Percentiles rank a stretch among this genome's conserved stretches.
These are phyloP conservation scores for Platichthys flesus DNA, from an alignment of 2,113 vertebrate species.

Conservation along the genomic window DNA sequence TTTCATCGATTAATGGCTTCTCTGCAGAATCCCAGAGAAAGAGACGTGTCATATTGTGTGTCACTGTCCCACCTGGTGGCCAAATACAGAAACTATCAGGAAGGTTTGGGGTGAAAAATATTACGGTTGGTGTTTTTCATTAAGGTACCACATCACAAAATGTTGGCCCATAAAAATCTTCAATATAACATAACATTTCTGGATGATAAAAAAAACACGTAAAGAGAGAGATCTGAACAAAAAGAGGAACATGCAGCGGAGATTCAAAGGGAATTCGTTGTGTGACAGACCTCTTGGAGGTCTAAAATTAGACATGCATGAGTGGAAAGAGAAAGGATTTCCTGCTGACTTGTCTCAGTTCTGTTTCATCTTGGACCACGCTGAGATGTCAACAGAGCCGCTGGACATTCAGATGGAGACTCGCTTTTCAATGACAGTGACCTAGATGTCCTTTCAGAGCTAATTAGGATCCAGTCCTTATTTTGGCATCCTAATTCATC, in stretches of 20 bases:
- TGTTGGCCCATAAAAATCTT: neutral
- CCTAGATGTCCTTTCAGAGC: constrained; percentile 61
- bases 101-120: neutral
- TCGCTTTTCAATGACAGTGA: constrained; percentile 58
- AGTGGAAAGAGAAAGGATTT: constrained; percentile 7
- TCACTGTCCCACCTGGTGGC: constrained; percentile 76
- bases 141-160: neutral
- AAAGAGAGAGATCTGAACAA: neutral
- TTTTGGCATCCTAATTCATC: constrained; percentile 57
- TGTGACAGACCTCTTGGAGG: constrained; percentile 22
- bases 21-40: neutral
- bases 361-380: constrained; percentile 18
- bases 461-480: constrained; percentile 60
- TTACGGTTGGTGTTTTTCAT: neutral
- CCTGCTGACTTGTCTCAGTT: constrained; percentile 31
- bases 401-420: constrained; percentile 33
- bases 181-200: neutral
- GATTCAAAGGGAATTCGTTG: constrained; percentile 6
- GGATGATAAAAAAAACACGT: neutral
- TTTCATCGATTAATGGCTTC: neutral
- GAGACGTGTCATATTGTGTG: constrained; percentile 33
- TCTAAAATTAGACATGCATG: constrained; percentile 37
- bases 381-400: constrained; percentile 42
- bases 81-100: constrained; percentile 40
- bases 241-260: neutral